Conservation (phyloP, 2,113 vertebrate species). For the Ctenodactylus gundi region DNA sequence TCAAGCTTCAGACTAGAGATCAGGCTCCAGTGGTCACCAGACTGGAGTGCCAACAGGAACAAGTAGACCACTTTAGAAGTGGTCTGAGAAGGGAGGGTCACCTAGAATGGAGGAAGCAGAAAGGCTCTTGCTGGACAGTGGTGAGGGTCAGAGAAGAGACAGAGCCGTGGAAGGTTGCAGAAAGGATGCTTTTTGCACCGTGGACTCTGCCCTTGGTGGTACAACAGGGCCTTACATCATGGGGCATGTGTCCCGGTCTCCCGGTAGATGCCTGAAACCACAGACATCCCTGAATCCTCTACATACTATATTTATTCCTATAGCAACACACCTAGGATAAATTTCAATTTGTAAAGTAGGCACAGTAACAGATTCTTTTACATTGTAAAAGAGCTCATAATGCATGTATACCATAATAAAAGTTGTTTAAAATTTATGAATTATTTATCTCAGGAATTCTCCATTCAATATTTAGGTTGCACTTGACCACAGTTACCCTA, state of each 20-base stretch:
- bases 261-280: background rate
- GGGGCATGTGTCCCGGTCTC: background rate
- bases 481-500: background rate
- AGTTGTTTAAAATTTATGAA: background rate
- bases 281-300: background rate
- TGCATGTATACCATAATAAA: background rate
- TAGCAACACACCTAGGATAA: background rate
- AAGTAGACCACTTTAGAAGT: background rate
- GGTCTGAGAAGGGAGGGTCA: no score
- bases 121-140: background rate
- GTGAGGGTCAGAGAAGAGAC: background rate
- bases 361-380: background rate
- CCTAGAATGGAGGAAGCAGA: rapidly evolving
- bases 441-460: background rate
- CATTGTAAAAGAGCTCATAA: no score
- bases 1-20: background rate
- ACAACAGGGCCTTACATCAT: background rate
- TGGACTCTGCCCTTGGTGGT: background rate
- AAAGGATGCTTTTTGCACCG: background rate
- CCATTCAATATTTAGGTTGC: background rate
- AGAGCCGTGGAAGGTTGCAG: no score
- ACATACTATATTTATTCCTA: background rate
- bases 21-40: background rate
- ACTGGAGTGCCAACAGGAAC: background rate
- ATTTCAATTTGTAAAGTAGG: background rate